Conservation (phyloP, 2,888 invertebrate species). For the Rugalucina vietnamica region DNA sequence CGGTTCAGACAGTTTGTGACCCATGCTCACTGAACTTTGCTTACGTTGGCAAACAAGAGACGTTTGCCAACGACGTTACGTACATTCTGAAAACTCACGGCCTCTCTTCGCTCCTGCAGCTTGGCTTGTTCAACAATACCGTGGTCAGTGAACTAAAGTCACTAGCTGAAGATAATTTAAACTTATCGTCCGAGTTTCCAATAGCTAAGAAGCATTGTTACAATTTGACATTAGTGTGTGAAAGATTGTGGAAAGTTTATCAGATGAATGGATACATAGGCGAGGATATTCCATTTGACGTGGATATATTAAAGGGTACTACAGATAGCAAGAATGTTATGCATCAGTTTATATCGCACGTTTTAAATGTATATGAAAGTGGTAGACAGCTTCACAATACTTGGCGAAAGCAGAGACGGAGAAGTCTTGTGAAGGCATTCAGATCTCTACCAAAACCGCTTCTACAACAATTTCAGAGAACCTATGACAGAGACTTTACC, state of each 20-base stretch:
- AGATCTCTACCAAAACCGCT: no score
- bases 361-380: no score
- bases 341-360: no score
- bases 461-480: no score
- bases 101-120: background rate
- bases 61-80: background rate
- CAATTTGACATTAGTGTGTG: background rate
- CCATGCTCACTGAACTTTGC: background rate
- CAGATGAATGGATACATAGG: background rate
- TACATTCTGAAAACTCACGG: background rate
- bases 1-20: background rate
- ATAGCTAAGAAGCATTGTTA: background rate
- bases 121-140: background rate
- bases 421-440: no score
- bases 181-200: background rate
- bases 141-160: background rate
- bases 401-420: no score
- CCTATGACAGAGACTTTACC: no score
- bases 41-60: no score
- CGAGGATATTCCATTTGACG: no score
- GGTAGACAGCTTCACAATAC: no score
- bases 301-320: no score
- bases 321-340: no score
- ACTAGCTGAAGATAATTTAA: background rate
- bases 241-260: background rate